Conservation (phyloP, 2,797 vertebrate genomes). For the Meda fulgida region DNA sequence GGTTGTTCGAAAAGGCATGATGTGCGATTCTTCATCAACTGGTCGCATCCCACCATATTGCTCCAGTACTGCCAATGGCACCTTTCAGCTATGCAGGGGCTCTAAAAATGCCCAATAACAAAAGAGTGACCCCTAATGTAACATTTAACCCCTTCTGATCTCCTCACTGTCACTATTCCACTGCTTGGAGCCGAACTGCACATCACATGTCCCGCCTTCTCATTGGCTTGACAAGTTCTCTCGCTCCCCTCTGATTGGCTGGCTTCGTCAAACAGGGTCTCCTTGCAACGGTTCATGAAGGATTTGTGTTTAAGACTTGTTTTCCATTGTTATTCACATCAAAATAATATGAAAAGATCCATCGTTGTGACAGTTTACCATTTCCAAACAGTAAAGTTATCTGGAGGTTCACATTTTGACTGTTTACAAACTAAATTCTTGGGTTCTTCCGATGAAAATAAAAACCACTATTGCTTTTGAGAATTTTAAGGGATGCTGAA, state of each 20-base stretch:
- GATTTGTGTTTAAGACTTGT: conserved; percentile 59
- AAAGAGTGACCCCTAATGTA: background rate
- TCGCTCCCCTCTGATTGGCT: conserved; percentile 18
- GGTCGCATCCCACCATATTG: conserved; percentile 49
- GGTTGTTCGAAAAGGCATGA: conserved; percentile 41
- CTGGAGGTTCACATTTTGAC: conserved; percentile 51
- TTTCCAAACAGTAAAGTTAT: conserved; percentile 17
- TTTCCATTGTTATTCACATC: background rate
- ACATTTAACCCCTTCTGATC: background rate
- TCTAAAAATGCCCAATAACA: conserved; percentile 12
- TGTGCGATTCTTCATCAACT: conserved; percentile 40
- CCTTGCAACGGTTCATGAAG: conserved; percentile 70
- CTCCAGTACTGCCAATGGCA: conserved; percentile 41
- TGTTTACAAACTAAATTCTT: conserved; percentile 45
- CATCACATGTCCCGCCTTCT: conserved; percentile 44
- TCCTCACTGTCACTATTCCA: conserved; percentile 32
- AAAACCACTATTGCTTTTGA: conserved; percentile 65
- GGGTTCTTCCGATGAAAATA: conserved; percentile 12
- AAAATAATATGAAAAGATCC: conserved; percentile 11
- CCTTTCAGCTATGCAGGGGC: conserved; percentile 61
- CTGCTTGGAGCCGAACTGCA: conserved; percentile 12
- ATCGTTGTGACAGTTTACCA: background rate
- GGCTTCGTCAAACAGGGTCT: background rate
- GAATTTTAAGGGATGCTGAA: conserved; percentile 66
- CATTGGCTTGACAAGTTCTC: conserved; percentile 54